Evolutionary conservation across 2,888 invertebrate species (phyloP).

Genomic region (Tetanocera ferruginea): DNA sequence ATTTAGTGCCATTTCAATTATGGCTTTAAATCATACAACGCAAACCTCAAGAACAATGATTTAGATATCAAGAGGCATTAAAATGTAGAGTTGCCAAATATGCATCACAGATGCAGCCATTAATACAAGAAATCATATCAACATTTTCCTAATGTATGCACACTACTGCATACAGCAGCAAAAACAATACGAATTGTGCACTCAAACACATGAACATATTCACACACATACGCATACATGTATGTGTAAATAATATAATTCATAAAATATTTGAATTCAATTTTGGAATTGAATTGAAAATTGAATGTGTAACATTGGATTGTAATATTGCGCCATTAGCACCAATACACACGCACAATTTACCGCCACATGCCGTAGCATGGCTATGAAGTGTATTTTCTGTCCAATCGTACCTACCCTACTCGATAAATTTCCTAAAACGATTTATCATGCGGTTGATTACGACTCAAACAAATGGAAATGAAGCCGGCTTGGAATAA

Average conservation of each 20-base stretch:
- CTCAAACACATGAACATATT: neutral
- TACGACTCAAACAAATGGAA: conserved; percentile 48
- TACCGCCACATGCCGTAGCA: neutral
- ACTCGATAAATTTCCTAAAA: conserved; percentile 62
- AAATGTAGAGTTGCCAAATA: too few species aligned
- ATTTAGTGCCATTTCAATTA: too few species aligned
- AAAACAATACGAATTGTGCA: neutral
- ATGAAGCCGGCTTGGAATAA: neutral
- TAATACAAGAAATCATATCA: too few species aligned
- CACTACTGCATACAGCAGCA: neutral
- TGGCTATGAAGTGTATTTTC: neutral
- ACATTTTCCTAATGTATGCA: neutral
- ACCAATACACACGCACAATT: conserved; percentile 6
- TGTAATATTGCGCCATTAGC: neutral
- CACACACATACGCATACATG: neutral
- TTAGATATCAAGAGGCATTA: too few species aligned
- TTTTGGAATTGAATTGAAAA: conserved; percentile 21
- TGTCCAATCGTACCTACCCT: neutral
- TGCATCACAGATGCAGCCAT: too few species aligned
- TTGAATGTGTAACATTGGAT: conserved; percentile 9
- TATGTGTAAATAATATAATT: conserved; percentile 2
- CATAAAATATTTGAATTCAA: conserved; percentile 29
- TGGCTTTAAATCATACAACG: too few species aligned
- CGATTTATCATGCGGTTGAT: conserved; percentile 66
- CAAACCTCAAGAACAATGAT: too few species aligned